A percentile compares a stretch with the other conserved stretches of the same genome.
Evolutionary conservation across 2,888 invertebrate genomes (phyloP).

Genomic region (Torymus tubicola): DNA sequence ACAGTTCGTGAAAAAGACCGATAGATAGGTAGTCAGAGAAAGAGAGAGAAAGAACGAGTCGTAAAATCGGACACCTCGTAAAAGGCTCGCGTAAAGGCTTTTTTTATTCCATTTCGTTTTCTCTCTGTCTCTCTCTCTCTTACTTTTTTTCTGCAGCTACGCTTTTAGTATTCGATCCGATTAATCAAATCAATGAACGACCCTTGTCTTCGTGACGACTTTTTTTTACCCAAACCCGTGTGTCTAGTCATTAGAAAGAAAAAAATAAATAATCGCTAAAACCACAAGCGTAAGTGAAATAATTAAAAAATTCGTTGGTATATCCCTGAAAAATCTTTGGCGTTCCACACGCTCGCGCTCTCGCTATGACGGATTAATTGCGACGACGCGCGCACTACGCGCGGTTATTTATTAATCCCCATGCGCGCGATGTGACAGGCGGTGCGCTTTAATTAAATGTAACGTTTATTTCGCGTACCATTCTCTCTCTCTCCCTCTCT

Average conservation of each 20-base stretch:
- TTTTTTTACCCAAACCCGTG: too few relatives aligned
- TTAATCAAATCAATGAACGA: slow-evolving; percentile 52
- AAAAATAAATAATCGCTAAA: background rate
- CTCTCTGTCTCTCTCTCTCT: background rate
- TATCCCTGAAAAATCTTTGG: slow-evolving; percentile 9
- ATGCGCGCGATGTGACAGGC: background rate
- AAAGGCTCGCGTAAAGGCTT: slow-evolving; percentile 48
- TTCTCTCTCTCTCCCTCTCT: too few relatives aligned
- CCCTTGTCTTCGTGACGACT: too few relatives aligned
- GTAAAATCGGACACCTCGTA: slow-evolving; percentile 56
- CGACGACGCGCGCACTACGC: slow-evolving; percentile 35
- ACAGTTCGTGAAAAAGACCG: background rate
- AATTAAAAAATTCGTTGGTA: slow-evolving; percentile 39
- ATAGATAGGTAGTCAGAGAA: too few relatives aligned
- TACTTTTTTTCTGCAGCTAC: background rate
- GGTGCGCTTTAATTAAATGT: slow-evolving; percentile 56
- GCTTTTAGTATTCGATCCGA: slow-evolving; percentile 38
- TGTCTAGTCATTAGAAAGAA: too few relatives aligned
- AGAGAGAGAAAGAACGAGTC: slow-evolving; percentile 1
- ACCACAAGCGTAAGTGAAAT: slow-evolving; percentile 1
- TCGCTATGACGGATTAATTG: slow-evolving; percentile 57
- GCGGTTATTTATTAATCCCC: slow-evolving; percentile 56
- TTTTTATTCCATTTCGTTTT: slow-evolving; percentile 31
- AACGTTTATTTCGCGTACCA: slow-evolving; percentile 50
- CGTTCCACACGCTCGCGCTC: background rate